phyloP scores from a whole-genome alignment of 2,113 vertebrate species.

The Pluvianellus socialis region DNA sequence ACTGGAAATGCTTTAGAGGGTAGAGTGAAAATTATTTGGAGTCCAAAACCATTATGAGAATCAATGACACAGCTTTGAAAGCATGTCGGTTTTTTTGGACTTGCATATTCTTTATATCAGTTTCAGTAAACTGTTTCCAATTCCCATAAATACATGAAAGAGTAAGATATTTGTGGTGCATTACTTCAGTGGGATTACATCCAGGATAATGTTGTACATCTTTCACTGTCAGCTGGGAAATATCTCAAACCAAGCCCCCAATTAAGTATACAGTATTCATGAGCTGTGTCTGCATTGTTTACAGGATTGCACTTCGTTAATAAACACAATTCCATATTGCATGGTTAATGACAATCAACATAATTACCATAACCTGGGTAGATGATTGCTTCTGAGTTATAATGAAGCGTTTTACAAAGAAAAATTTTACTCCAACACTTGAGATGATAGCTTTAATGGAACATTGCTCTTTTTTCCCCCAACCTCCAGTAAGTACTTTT shows the following conservation, averaged over 20 bases:
- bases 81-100: background rate
- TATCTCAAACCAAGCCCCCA: background rate
- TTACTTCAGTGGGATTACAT: background rate
- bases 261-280: background rate
- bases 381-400: background rate
- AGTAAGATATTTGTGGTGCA: background rate
- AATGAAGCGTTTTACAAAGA: background rate
- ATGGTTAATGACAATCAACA: background rate
- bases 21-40: background rate
- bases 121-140: background rate
- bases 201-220: background rate
- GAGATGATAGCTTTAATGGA: constrained; percentile 4
- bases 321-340: background rate
- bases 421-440: background rate
- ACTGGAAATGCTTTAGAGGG: background rate
- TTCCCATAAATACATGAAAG: background rate
- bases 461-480: background rate
- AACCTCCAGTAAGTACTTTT: background rate
- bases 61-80: background rate
- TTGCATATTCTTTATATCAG: background rate
- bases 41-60: background rate
- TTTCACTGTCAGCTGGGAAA: background rate
- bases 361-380: background rate
- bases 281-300: background rate
- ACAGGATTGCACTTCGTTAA: background rate